Evolutionary conservation across 2,797 vertebrate genomes (phyloP), one percentile per base, ranked within the genome.

Genomic region (Molossus alvarezi): DNA sequence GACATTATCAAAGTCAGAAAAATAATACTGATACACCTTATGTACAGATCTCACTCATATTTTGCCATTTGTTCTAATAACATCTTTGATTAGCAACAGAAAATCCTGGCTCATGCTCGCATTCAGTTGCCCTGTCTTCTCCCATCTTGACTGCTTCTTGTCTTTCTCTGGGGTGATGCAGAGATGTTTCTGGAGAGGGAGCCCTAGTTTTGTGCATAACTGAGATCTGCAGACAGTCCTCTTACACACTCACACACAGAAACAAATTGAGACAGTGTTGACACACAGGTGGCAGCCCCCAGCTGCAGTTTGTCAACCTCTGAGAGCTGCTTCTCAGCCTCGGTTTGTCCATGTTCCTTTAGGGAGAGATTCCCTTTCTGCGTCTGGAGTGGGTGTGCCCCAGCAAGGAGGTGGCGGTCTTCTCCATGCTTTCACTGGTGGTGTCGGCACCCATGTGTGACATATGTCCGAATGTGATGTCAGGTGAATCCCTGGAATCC

Each of bases 1-100:
- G 53, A 53, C 80, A 27, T 37, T 21, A 27, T 84, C 80, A 90
- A 60, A 84, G 41, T 90, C n/a, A 41, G 71, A 69, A 84, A 77
- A 53, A 37, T 79, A 33, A 23, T 77, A 51, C 41, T 53, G 41
- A 6, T n/a, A 15, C 14, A 41, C 18, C 18, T 94, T 25, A 4
- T 8, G 5, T n/a, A 18, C 3, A 11, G 18, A 45, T 69, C 27
- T 73, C 6, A 55, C 45, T 89, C 18, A 37, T 9, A 29, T 48
- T 88, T 64, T 18, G 15, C 33, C 17, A 17, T 9, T 48, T 67
- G 79, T 65, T 25, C 21, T 23, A 64, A 17, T 33, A 57, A 29
- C 10, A 27, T 51, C 21, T 12, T 79, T 60, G 18, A 37, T 65
- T 67, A n/a, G 29, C 51, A n/a, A 14, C 37, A 60, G 57, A 51